phyloP scores from a whole-genome alignment of 2,797 vertebrate genomes.

The Acipenser ruthenus region DNA sequence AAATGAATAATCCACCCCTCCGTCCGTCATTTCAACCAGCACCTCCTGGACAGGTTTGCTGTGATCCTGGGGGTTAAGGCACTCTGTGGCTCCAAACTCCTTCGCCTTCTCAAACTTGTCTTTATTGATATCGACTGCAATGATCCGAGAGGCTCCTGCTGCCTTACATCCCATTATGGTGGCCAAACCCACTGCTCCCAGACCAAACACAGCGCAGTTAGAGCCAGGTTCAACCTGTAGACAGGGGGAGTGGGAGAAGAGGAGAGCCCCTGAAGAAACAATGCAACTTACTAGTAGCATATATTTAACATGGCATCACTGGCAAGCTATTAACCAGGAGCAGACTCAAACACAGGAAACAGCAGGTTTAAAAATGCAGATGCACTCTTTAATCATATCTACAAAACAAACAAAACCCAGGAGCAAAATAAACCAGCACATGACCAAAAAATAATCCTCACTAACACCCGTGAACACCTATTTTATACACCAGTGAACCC shows the following conservation, averaged over 20 bases:
- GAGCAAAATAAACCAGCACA: no score
- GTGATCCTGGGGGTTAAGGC: constrained; percentile 78
- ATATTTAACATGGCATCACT: neutral
- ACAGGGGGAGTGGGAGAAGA: neutral
- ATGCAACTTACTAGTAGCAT: no score
- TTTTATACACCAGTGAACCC: no score
- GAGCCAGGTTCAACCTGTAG: constrained; percentile 80
- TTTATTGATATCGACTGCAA: constrained; percentile 81
- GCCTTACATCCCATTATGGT: constrained; percentile 89
- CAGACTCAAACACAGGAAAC: neutral
- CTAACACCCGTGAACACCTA: no score
- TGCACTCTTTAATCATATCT: neutral
- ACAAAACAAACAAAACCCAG: no score
- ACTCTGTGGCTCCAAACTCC: constrained; percentile 84
- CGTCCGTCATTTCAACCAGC: constrained; percentile 74
- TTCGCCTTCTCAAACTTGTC: constrained; percentile 77
- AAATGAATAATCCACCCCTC: constrained; percentile 86
- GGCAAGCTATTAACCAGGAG: no score
- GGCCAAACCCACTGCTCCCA: constrained; percentile 87
- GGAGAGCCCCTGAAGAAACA: neutral
- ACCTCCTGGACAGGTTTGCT: constrained; percentile 73
- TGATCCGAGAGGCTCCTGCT: constrained; percentile 80
- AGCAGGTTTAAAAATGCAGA: neutral
- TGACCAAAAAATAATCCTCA: no score
- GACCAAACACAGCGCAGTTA: constrained; percentile 82